Conservation (phyloP, 2,113 vertebrate species). For the Cinclus cinclus region DNA sequence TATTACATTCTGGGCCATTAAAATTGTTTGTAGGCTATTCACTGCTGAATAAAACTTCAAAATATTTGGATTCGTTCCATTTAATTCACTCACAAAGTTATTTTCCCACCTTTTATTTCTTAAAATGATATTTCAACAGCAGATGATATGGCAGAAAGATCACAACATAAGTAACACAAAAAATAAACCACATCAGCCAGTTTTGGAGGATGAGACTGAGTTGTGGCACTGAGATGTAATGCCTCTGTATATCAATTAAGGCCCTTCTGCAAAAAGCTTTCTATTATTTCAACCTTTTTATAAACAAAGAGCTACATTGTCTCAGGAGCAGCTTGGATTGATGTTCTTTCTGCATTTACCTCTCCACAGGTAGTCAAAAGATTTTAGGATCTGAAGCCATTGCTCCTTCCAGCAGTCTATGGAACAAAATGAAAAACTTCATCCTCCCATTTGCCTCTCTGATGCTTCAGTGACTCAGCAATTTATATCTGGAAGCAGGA, state of each 20-base stretch:
- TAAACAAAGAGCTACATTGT: background rate
- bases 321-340: background rate
- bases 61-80: background rate
- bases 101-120: background rate
- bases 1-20: background rate
- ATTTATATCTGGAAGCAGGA: background rate
- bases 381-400: background rate
- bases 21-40: background rate
- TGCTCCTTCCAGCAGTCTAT: background rate
- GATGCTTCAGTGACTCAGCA: background rate
- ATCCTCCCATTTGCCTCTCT: background rate
- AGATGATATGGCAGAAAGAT: background rate
- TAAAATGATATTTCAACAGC: background rate
- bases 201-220: background rate
- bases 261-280: background rate
- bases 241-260: background rate
- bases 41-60: background rate
- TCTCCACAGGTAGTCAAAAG: background rate
- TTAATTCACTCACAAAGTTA: background rate
- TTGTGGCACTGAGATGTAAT: background rate
- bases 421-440: background rate
- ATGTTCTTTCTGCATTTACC: slow-evolving; percentile 8
- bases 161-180: background rate
- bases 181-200: background rate
- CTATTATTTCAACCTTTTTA: background rate